Evolutionary conservation across 2,888 invertebrate genomes (phyloP), one percentile per base, ranked within the genome.

Genomic region (Eupithecia subumbrata): DNA sequence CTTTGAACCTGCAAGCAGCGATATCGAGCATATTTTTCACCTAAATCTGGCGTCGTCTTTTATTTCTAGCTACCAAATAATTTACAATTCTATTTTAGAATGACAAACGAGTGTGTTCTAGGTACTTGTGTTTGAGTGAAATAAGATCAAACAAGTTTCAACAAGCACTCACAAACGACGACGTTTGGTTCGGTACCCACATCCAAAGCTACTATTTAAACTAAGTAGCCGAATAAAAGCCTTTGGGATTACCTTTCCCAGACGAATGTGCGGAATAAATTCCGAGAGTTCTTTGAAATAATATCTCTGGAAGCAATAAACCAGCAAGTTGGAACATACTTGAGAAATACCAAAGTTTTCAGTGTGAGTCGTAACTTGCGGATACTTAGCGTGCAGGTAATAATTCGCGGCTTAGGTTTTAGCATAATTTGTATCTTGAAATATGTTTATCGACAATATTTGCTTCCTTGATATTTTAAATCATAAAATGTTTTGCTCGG

Each of bases 291-390:
- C 93, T 92, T 91, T 92, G 93, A 94, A 92, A 94, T 94, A 94
- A 94, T 93, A 93, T 93, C 91, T 90, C 87, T 83, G 85, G 85
- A 90, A 90, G 93, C 91, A 90, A 94, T 94, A 94, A 94, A 94
- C 91, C 91, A 90, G 90, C 87, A 93, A 93, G 91, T 93, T 92
- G 89, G 90, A 90, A 91, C 89, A 91, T 87, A 90, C 90, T 85
- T 84, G 89, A 89, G 91, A 89, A 90, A 92, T 89, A 91, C 87
- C 89, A 88, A 93, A 94, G 91, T 93, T 94, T 93, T 87, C 89
- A 89, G 84, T 84, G 83, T 84, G 83, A 87, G 87, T 86, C 87
- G 87, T 90, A 90, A 89, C 87, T 90, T 86, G 82, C 81, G 84
- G 83, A 89, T 88, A 87, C 85, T 88, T 88, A 85, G 84, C 84